phyloP scores from a whole-genome alignment of 2,113 vertebrate species.

The Neogale vison region DNA sequence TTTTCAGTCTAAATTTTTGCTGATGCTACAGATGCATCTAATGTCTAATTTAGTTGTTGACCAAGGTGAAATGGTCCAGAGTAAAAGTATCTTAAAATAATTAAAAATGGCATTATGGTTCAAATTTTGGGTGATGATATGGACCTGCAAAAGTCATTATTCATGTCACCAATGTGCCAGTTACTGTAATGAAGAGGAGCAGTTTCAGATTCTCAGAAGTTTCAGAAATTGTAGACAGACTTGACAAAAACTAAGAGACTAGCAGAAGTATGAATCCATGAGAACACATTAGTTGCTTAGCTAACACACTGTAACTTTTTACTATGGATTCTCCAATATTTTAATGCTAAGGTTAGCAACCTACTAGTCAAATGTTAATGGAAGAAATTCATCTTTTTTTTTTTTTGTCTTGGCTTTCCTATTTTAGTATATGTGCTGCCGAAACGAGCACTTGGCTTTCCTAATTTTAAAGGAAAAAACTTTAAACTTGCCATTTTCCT shows the following conservation, averaged over 20 bases:
- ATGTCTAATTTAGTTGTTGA: neutral
- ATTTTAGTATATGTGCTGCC: too few relatives aligned
- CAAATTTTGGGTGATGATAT: neutral
- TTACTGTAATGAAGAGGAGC: neutral
- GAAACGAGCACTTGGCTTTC: constrained; percentile 28
- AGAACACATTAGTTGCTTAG: neutral
- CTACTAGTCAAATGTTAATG: neutral
- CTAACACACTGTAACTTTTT: neutral
- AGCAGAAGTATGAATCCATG: neutral
- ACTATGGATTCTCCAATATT: neutral
- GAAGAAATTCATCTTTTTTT: neutral
- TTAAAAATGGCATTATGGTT: neutral
- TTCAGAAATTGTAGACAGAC: neutral
- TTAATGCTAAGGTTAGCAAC: neutral
- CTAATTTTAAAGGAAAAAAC: neutral
- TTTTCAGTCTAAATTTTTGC: constrained; percentile 22
- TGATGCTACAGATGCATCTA: neutral
- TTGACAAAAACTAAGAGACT: neutral
- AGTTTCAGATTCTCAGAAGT: constrained; percentile 42
- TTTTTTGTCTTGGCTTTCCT: neutral
- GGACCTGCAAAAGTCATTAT: neutral
- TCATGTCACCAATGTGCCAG: neutral
- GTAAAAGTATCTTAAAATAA: neutral
- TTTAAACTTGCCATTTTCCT: neutral
- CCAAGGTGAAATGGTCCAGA: neutral